phyloP scores from a whole-genome alignment of 2,113 vertebrate species.

The Rhynchopsitta pachyrhyncha region DNA sequence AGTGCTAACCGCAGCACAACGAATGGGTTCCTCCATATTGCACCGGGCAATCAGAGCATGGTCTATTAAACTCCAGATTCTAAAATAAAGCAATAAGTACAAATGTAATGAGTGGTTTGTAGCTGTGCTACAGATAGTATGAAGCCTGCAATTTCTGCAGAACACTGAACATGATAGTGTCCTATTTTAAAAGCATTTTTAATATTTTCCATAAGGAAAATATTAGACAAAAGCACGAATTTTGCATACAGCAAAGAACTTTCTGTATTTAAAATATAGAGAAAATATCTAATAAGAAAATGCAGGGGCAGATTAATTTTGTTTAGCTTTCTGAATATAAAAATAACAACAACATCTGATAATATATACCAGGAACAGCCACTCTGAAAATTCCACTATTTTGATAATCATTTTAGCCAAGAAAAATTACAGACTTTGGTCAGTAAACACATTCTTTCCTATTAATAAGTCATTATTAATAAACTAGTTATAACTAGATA shows the following conservation, averaged over 20 bases:
- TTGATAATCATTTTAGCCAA: not conserved
- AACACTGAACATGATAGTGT: accelerated
- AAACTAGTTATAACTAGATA: not conserved
- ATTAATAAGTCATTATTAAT: not conserved
- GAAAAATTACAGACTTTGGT: not conserved
- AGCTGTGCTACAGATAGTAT: not conserved
- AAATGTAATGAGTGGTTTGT: not conserved
- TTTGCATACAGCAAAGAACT: not conserved
- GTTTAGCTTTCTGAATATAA: not conserved
- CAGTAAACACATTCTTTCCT: not conserved
- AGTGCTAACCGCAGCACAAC: conserved; percentile 92
- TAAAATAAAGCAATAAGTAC: conserved; percentile 53
- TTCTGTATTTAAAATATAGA: accelerated
- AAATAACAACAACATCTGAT: not conserved
- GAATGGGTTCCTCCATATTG: conserved; percentile 98
- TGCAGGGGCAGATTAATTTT: not conserved
- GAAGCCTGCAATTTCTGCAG: not conserved
- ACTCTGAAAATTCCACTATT: not conserved
- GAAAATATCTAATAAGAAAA: not conserved
- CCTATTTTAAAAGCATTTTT: not conserved
- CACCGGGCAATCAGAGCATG: conserved; percentile 96
- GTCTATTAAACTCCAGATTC: conserved; percentile 98
- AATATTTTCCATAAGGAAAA: not conserved
- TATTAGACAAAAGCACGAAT: not conserved
- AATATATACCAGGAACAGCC: not conserved